A percentile compares a stretch with the other conserved stretches of the same genome.
Evolutionary conservation across 2,888 invertebrate genomes (phyloP).

Genomic region (Atethmia centrago): DNA sequence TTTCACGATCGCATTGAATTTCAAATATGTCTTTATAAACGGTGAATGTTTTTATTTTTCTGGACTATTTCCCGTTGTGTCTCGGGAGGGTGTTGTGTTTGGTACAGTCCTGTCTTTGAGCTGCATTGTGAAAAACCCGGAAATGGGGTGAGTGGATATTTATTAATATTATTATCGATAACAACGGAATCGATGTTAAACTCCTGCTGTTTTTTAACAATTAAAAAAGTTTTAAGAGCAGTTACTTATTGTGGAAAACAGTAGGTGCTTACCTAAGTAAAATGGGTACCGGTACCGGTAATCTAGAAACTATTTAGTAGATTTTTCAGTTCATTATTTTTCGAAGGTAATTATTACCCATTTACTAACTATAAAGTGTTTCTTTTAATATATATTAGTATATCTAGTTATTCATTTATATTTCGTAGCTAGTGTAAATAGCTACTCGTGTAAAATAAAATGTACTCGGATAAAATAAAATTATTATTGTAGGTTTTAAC

Average conservation of each 20-base stretch:
- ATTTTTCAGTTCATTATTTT: not conserved
- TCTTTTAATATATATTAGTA: not conserved
- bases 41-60: constrained; percentile 80
- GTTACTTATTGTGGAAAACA: too few relatives aligned
- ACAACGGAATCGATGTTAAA: not conserved
- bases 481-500: not conserved
- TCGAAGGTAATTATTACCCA: not conserved
- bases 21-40: constrained; percentile 89
- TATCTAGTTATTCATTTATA: not conserved
- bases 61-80: constrained; percentile 83
- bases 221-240: not conserved
- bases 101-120: constrained; percentile 49
- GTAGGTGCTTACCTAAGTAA: not conserved
- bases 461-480: not conserved
- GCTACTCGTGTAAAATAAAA: too few relatives aligned
- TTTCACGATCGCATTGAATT: constrained; percentile 88
- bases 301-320: not conserved
- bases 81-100: constrained; percentile 78
- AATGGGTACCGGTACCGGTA: too few relatives aligned
- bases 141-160: constrained; percentile 79
- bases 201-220: not conserved
- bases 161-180: not conserved
- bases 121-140: constrained; percentile 58
- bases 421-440: not conserved
- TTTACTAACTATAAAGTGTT: too few relatives aligned